Percentiles rank a stretch among this genome's conserved stretches.
These are phyloP conservation scores for Linyphia triangularis DNA, from an alignment of 2,888 invertebrate species.

Conservation along the genomic window DNA sequence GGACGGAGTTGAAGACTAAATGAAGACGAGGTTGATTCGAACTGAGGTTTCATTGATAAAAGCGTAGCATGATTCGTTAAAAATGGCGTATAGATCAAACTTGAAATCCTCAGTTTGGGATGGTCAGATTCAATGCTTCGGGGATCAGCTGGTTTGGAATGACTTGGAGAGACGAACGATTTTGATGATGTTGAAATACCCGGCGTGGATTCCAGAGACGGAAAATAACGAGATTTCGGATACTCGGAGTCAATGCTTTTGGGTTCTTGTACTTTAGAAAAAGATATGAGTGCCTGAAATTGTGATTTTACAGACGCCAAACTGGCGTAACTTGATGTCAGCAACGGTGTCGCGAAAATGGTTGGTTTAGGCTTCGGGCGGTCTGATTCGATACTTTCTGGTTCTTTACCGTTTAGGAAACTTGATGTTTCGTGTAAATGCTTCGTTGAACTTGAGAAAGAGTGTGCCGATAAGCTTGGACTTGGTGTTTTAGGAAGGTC, in stretches of 20 bases:
- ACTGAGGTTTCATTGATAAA: conserved; percentile 3
- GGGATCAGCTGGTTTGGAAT: conserved; percentile 9
- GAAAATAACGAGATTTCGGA: background rate
- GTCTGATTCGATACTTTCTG: background rate
- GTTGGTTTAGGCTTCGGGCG: background rate
- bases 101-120: background rate
- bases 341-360: background rate
- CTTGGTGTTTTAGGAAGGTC: background rate
- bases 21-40: background rate
- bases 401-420: background rate
- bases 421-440: background rate
- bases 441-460: too few species aligned
- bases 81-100: background rate
- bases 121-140: conserved; percentile 15
- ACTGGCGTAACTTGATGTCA: background rate
- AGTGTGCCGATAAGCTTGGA: background rate
- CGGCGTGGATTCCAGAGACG: background rate
- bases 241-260: background rate
- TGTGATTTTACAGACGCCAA: background rate
- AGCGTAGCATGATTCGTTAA: background rate
- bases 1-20: background rate
- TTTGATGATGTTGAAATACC: background rate
- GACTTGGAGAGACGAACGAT: background rate
- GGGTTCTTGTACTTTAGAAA: background rate
- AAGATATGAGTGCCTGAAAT: background rate